Conservation (phyloP, 2,113 vertebrate genomes). For the Sturnus vulgaris region DNA sequence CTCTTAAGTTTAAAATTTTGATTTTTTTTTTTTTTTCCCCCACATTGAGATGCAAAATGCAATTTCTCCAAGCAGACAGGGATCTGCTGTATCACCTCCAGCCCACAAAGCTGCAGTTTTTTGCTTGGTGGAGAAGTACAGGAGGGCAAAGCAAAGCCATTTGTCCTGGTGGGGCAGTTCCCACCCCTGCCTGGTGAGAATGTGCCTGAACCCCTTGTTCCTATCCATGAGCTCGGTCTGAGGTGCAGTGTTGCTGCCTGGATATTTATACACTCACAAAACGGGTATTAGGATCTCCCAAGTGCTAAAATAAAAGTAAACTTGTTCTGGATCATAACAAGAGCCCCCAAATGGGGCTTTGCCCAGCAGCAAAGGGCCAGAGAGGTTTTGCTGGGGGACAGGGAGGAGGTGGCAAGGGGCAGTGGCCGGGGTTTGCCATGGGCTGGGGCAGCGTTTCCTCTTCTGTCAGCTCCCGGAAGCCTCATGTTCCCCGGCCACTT, state of each 20-base stretch:
- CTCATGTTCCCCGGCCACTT: neutral
- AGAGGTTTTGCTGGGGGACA: neutral
- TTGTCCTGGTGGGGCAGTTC: neutral
- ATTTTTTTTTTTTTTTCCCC: neutral
- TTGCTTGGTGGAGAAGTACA: neutral
- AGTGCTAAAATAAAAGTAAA: neutral
- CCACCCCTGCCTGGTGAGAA: neutral
- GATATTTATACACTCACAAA: neutral
- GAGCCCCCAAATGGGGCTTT: neutral
- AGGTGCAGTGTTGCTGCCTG: neutral
- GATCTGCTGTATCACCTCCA: neutral
- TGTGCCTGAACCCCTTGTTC: fast-evolving
- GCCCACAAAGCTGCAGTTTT: neutral
- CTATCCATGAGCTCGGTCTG: neutral
- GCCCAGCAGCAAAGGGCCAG: neutral
- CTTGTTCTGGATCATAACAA: neutral
- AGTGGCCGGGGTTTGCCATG: neutral
- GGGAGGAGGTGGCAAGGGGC: neutral
- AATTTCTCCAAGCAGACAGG: fast-evolving
- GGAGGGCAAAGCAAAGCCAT: neutral
- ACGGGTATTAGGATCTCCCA: neutral
- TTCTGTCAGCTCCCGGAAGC: neutral
- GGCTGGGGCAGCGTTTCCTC: neutral
- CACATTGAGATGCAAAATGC: neutral
- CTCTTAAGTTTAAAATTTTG: neutral